Base-by-base conservation (phyloP, 2,888 invertebrate species). In the Rhodophaea formosa region DNA sequence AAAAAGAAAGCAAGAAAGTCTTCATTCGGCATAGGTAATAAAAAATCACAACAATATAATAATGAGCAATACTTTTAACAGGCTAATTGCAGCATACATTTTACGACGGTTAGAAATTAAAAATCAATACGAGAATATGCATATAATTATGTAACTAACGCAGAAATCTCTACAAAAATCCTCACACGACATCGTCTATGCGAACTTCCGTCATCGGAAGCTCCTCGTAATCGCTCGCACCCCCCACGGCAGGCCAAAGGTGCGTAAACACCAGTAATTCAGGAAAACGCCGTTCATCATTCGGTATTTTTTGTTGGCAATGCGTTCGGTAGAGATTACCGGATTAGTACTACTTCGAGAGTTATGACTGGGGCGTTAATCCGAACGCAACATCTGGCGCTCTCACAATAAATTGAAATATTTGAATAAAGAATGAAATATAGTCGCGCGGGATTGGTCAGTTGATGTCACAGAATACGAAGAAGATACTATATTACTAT, bases 191-290 rank as follows among this genome's bases (percentile, higher is more conserved):
- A 10, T 8, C 12, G 3, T 35, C 10, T 35, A 8, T 32, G 8
- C 39, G 5, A 39, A 39, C 39, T 39, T n/a, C 39, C 39, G 39
- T 12, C 39, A n/a, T 39, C 7, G 10, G 10, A 17, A 44, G 23
- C 47, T 47, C n/a, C n/a, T n/a, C n/a, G n/a, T n/a, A 49, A 49
- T 49, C 49, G 32, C 32, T 32, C 0, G 15, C 15, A 3, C 8
- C 51, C 35, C 32, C 49, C n/a, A 8, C 30, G 1, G 7, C 15
- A 7, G 35, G 51, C 16, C 35, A 68, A 72, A 72, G 72, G 72
- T 72, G 72, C 62, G 63, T 69, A 67, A 72, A 72, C 72, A 71
- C 47, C 64, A 64, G 61, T 72, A 70, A 67, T 62, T 71, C 63
- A 69, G 69, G 68, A 69, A 64, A 64, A 57, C 53, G 52, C 57